Base-by-base conservation (phyloP, 2,797 vertebrate species). In the Phoxinus dragarum region DNA sequence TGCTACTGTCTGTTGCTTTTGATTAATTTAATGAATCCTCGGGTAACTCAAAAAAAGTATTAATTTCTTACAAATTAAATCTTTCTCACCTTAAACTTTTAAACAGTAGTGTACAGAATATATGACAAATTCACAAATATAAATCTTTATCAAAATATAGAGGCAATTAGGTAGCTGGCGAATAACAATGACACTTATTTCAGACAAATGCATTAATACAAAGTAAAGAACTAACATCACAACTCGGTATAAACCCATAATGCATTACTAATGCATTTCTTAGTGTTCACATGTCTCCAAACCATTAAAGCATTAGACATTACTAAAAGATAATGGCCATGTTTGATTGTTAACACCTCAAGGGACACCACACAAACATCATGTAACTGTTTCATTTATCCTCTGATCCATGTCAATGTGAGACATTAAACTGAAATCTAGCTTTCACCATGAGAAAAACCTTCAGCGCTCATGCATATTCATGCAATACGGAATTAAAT, bases 281-380 rank as follows among this genome's bases (percentile, higher is more conserved):
- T 75, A 49, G 16, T 47, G 23, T 49, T 36, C 31, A 10, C 12
- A 75, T 66, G 56, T 31, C 17, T 52, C 23, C 12, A 64, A 49
- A 47, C 68, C 38, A 73, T 61, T 44, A 82, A 4, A 74, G 14
- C 12, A 75, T 52, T 82, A 74, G 21, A 47, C 19, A 64, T 82
- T 31, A 7, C 38, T 61, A 34, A 64, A 9, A 16, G 1, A 44
- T 49, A 74, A 34, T 61, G n/a, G 38, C n/a, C 54, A n/a, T 47
- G 36, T 27, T 81, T 59, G 49, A 44, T 40, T 59, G 72, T 47
- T 42, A 34, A 82, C 54, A 73, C 19, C n/a, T 61, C 52, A 59
- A 72, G 52, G 68, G 38, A 82, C 36, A 54, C 23, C 7, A 8
- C 19, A 4, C 34, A 56, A 40, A 77, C 40, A 38, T 59, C 21